Base-by-base conservation (phyloP, 2,797 vertebrate genomes). In the Parambassis ranga region DNA sequence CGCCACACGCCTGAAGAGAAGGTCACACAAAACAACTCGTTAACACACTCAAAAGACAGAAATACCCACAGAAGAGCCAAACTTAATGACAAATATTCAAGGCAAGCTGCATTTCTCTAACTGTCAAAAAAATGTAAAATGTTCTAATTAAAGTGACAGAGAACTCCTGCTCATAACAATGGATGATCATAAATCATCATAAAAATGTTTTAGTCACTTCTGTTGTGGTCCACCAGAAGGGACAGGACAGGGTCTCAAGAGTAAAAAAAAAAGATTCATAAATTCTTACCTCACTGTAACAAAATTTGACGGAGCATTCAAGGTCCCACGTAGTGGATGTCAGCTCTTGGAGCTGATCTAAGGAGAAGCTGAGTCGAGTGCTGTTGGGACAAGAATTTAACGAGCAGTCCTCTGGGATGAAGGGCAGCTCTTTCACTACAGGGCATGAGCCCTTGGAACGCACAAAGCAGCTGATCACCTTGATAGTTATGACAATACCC, bases 291-390 rank as follows among this genome's bases (percentile, higher is more conserved):
- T 76, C 36, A 7, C 3, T 51, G 65, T 33, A 1, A 67, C 92
- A 94, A 4, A 90, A 20, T 35, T 77, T 42, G 32, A 91, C 44
- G 0, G 64, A 42, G 55, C 93, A 94, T 55, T 88, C 88, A 22
- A 94, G 76, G 18, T 90, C 88, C 92, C 92, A 93, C 4, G 44
- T 87, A 81, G 82, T 83, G 66, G 88, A 77, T 1, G 82, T 77
- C 23, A 81, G 67, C 53, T 92, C 88, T 23, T 86, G 88, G 10
- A 92, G 75, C 6, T 73, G 61, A 37, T 91, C 84, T 19, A 93
- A 65, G 24, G 87, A 87, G 79, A 93, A 92, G 85, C 90, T 91
- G 75, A 94, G 68, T 15, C 91, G 77, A 24, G 85, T 75, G 46
- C 74, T 89, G 75, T 86, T 87, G 23, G 41, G 41, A 65, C 92